Evolutionary conservation across 1,140 invertebrate genomes (phyloP).

Genomic region (Catajapyx aquilonaris): DNA sequence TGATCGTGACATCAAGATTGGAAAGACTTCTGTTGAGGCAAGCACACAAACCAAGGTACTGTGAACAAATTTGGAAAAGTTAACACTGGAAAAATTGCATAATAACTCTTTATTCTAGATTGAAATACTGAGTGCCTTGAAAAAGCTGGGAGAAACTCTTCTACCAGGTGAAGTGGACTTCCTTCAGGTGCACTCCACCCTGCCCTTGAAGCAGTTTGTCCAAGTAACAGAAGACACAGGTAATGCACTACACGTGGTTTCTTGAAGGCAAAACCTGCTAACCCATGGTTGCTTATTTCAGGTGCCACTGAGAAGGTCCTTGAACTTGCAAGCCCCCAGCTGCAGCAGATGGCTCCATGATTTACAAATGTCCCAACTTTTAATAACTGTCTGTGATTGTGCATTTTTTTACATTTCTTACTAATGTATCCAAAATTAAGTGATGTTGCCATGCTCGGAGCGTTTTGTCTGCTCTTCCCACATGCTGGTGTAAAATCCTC

Average conservation of each 20-base stretch:
- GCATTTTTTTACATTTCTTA: neutral
- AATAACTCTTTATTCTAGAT: no score
- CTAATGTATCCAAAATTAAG: neutral
- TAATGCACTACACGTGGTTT: no score
- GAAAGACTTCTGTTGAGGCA: conserved; percentile 22
- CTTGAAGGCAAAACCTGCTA: no score
- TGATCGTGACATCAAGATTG: conserved; percentile 27
- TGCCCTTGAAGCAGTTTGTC: conserved; percentile 29
- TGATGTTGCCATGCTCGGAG: neutral
- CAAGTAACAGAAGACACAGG: conserved; percentile 26
- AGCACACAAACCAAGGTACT: conserved; percentile 17
- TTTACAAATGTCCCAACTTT: neutral
- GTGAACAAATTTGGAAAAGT: neutral
- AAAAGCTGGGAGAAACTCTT: conserved; percentile 42
- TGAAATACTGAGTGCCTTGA: conserved; percentile 43
- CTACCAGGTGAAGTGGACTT: conserved; percentile 32
- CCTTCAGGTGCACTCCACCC: conserved; percentile 28
- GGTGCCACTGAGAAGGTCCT: neutral
- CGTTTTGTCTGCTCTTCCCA: conserved; percentile 23
- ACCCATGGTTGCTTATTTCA: no score
- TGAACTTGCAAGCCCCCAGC: neutral
- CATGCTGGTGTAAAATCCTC: conserved; percentile 26
- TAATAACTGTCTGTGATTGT: neutral
- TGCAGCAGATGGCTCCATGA: neutral
- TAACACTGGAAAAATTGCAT: conserved; percentile 3